These are phyloP conservation scores for Chaetogeoica ovagalla DNA, from an alignment of 2,888 invertebrate genomes.

Conservation along the genomic window DNA sequence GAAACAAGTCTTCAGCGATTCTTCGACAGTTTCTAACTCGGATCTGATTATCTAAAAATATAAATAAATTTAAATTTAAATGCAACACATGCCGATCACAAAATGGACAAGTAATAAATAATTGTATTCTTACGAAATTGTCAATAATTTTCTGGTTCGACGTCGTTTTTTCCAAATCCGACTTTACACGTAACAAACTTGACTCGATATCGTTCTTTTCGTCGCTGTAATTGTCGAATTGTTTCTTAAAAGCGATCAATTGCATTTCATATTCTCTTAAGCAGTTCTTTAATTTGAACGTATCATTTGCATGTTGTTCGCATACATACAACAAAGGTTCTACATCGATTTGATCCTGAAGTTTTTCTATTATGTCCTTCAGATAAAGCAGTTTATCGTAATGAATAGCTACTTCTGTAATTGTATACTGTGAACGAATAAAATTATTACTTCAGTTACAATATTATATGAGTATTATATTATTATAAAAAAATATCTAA, in stretches of 20 bases:
- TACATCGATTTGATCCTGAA: slow-evolving; percentile 33
- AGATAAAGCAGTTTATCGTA: slow-evolving; percentile 18
- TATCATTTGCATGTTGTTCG: slow-evolving; percentile 28
- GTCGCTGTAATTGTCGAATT: slow-evolving; percentile 3
- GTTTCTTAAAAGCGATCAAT: slow-evolving; percentile 19
- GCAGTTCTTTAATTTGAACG: slow-evolving; percentile 26
- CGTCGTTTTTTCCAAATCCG: neutral
- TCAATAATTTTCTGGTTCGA: neutral
- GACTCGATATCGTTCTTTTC: slow-evolving; percentile 10
- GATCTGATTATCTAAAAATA: slow-evolving; percentile 20
- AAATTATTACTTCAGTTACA: neutral
- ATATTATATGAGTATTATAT: too few relatives aligned
- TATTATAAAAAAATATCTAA: neutral
- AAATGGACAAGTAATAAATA: too few relatives aligned
- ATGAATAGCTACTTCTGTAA: slow-evolving; percentile 25
- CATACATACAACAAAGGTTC: slow-evolving; percentile 15
- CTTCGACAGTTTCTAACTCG: slow-evolving; percentile 16
- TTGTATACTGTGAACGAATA: slow-evolving; percentile 13
- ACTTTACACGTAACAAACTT: neutral
- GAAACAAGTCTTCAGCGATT: neutral
- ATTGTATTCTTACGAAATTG: neutral
- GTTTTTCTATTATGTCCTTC: slow-evolving; percentile 30
- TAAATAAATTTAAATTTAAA: neutral
- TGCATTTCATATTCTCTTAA: slow-evolving; percentile 9
- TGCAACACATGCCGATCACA: too few relatives aligned